phyloP scores from a whole-genome alignment of 2,113 vertebrate genomes.

The Corythaeola cristata region DNA sequence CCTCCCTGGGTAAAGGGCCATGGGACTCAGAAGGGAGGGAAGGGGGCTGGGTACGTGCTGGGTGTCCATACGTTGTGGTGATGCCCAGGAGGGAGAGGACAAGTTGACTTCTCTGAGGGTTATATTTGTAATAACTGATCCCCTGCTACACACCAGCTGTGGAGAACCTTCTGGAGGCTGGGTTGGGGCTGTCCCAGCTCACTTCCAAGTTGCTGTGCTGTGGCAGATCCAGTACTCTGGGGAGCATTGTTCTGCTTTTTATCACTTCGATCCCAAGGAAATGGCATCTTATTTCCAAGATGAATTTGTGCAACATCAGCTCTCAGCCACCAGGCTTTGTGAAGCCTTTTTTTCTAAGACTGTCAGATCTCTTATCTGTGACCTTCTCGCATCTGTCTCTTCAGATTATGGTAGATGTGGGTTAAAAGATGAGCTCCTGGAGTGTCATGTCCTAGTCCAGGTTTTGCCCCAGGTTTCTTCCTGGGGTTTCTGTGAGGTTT shows the following conservation, averaged over 20 bases:
- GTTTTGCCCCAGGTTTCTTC: not conserved
- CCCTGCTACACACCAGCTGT: fast-evolving
- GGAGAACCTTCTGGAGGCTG: not conserved
- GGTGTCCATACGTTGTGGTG: not conserved
- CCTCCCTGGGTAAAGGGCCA: not conserved
- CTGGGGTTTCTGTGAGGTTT: not conserved
- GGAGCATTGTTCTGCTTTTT: not conserved
- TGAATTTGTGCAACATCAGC: not conserved
- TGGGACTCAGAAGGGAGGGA: not conserved
- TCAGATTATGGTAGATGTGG: not conserved
- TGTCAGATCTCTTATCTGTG: not conserved
- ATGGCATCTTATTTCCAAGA: not conserved
- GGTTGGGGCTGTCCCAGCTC: not conserved
- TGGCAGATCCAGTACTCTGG: not conserved
- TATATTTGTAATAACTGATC: fast-evolving
- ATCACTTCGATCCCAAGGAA: not conserved
- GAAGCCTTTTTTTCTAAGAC: not conserved
- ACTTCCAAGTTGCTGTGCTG: not conserved
- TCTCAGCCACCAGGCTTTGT: not conserved
- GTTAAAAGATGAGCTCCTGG: not conserved
- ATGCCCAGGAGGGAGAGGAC: not conserved
- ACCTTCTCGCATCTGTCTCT: fast-evolving
- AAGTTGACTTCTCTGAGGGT: no score
- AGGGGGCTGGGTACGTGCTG: no score
- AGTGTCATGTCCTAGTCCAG: not conserved